A percentile compares a stretch with the other conserved stretches of the same genome.
phyloP scores from a whole-genome alignment of 2,888 invertebrate species.

The Drosophila rubida region DNA sequence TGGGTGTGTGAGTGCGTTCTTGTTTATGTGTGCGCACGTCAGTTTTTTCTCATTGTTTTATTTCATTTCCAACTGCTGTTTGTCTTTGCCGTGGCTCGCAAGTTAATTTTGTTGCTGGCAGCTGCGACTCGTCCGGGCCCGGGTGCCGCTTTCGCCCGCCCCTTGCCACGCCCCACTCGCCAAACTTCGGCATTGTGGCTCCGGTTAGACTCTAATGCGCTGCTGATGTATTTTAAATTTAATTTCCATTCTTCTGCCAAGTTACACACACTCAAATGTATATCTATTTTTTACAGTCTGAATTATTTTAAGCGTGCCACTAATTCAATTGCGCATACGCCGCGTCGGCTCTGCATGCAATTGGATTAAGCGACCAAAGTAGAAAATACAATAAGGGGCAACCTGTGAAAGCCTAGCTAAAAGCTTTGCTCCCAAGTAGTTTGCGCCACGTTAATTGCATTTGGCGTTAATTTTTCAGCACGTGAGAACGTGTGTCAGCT shows the following conservation, averaged over 20 bases:
- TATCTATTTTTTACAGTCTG: not conserved
- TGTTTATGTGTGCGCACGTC: slow-evolving; percentile 37
- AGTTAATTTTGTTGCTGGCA: slow-evolving; percentile 69
- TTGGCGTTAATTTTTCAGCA: slow-evolving; percentile 46
- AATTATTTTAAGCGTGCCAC: slow-evolving; percentile 26
- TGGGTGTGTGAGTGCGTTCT: slow-evolving; percentile 28
- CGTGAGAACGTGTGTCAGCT: slow-evolving; percentile 41
- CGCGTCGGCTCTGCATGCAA: slow-evolving; percentile 51
- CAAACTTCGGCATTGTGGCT: slow-evolving; percentile 2
- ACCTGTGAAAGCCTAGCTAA: slow-evolving; percentile 50
- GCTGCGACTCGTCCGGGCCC: slow-evolving; percentile 23
- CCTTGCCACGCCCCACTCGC: not conserved
- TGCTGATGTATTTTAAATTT: slow-evolving; percentile 40
- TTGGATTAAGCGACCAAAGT: slow-evolving; percentile 53
- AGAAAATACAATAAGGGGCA: not conserved
- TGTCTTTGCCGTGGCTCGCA: slow-evolving; percentile 69
- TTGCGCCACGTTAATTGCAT: slow-evolving; percentile 66
- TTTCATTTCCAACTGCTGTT: slow-evolving; percentile 68
- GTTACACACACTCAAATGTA: not conserved
- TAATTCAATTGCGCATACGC: slow-evolving; percentile 65
- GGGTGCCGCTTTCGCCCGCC: not conserved
- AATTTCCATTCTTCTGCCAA: slow-evolving; percentile 19
- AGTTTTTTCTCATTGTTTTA: slow-evolving; percentile 51
- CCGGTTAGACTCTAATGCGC: slow-evolving; percentile 30
- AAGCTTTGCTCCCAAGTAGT: slow-evolving; percentile 59